Percentiles rank a stretch among this genome's conserved stretches.
phyloP scores from a whole-genome alignment of 2,888 invertebrate species.

The Enchytraeus crypticus region DNA sequence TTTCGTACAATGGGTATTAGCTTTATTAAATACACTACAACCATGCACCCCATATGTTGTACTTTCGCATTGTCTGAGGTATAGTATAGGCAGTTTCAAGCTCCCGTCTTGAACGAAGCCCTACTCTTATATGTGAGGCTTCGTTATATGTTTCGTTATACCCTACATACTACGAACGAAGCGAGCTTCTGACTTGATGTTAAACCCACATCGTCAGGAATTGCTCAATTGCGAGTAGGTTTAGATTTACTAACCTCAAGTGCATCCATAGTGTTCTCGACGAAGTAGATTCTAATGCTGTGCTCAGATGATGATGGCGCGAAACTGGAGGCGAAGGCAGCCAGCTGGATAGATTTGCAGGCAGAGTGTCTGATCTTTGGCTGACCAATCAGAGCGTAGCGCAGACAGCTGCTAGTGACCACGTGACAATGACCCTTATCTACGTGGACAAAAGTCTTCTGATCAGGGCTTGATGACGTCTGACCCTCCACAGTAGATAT shows the following conservation, averaged over 20 bases:
- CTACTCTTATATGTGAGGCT: too few species aligned
- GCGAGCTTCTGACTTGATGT: too few species aligned
- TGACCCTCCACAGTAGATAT: not conserved
- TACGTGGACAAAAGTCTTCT: conserved; percentile 82
- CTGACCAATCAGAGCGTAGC: conserved; percentile 82
- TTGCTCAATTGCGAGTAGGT: too few species aligned
- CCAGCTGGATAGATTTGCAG: conserved; percentile 74
- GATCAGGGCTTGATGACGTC: conserved; percentile 54
- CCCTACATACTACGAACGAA: too few species aligned
- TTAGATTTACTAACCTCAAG: conserved; percentile 64
- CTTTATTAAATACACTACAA: too few species aligned
- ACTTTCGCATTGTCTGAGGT: too few species aligned
- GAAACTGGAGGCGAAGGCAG: conserved; percentile 63
- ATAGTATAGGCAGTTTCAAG: too few species aligned
- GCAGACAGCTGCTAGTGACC: conserved; percentile 77
- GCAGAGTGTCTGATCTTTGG: conserved; percentile 57
- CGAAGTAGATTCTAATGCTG: conserved; percentile 77
- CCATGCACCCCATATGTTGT: too few species aligned
- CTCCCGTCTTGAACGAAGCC: too few species aligned
- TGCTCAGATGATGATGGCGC: conserved; percentile 61
- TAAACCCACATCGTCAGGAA: too few species aligned
- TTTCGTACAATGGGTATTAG: too few species aligned
- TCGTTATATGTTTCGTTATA: too few species aligned
- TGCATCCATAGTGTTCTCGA: conserved; percentile 85
- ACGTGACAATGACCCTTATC: conserved; percentile 75